Conservation (phyloP, 35 echinoderm and acorn worm genomes). For the Lytechinus pictus region DNA sequence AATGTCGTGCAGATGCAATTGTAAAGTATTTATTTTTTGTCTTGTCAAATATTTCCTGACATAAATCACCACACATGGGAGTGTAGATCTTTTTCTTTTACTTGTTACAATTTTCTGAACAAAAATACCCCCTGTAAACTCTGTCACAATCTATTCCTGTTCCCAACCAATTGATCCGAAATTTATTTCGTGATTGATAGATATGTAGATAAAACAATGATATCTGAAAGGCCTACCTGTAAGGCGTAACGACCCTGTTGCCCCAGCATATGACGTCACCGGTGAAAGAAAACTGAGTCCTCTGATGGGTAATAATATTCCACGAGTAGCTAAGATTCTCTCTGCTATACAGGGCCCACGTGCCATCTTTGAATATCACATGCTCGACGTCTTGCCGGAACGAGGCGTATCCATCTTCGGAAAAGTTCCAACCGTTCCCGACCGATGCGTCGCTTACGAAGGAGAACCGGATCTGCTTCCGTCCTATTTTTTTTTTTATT, state of each 20-base stretch:
- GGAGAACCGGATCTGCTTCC: conserved; percentile 57
- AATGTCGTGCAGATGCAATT: too few relatives aligned
- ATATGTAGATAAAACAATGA: too few relatives aligned
- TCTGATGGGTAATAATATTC: conserved; percentile 56
- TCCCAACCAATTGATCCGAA: too few relatives aligned
- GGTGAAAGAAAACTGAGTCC: conserved; percentile 22
- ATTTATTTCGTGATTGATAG: too few relatives aligned
- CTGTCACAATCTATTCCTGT: too few relatives aligned
- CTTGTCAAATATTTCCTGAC: too few relatives aligned
- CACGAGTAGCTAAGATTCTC: conserved; percentile 35
- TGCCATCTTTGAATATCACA: conserved; percentile 50
- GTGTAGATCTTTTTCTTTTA: too few relatives aligned
- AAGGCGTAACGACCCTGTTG: conserved; percentile 24
- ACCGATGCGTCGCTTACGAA: conserved; percentile 38
- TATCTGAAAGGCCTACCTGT: neutral
- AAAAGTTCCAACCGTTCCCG: neutral
- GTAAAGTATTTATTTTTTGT: too few relatives aligned
- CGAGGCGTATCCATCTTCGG: conserved; percentile 58
- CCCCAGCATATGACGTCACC: conserved; percentile 60
- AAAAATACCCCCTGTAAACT: too few relatives aligned
- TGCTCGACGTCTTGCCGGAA: conserved; percentile 28
- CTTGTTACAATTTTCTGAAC: too few relatives aligned
- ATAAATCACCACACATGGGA: too few relatives aligned
- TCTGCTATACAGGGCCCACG: conserved; percentile 46
- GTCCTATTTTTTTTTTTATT: conserved; percentile 15